Conservation (phyloP, 2,888 invertebrate species). For the Pomacea canaliculata region DNA sequence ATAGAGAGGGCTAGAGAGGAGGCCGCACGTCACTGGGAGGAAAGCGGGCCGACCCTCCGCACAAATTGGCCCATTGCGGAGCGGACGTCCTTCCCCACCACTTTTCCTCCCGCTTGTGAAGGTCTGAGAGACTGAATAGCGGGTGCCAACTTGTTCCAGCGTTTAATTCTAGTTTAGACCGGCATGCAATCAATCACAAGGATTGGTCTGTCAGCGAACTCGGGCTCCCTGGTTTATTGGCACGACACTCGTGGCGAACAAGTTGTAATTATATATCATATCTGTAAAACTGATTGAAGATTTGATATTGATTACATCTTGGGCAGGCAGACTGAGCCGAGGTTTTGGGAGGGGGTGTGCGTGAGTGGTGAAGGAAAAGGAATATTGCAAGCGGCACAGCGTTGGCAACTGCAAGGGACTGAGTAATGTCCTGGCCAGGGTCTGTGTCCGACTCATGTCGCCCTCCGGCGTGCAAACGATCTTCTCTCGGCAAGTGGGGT, state of each 20-base stretch:
- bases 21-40: not conserved
- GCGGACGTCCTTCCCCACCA: not conserved
- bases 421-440: no score
- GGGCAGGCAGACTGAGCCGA: not conserved
- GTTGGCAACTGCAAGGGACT: no score
- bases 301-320: constrained; percentile 23
- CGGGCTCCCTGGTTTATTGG: constrained; percentile 12
- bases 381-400: no score
- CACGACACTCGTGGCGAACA: constrained; percentile 10
- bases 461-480: no score
- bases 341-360: not conserved
- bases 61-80: constrained; percentile 12
- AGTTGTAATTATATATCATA: constrained; percentile 31
- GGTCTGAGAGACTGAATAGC: not conserved
- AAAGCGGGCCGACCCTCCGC: not conserved
- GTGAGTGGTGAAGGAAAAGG: not conserved
- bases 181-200: constrained; percentile 21
- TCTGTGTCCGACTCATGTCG: no score
- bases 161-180: constrained; percentile 29
- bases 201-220: constrained; percentile 22
- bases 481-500: no score
- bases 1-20: not conserved
- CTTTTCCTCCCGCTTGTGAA: constrained; percentile 1
- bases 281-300: constrained; percentile 30
- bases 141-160: constrained; percentile 22